Evolutionary conservation across 2,797 vertebrate genomes (phyloP).

Genomic region (Pseudochaenichthys georgianus): DNA sequence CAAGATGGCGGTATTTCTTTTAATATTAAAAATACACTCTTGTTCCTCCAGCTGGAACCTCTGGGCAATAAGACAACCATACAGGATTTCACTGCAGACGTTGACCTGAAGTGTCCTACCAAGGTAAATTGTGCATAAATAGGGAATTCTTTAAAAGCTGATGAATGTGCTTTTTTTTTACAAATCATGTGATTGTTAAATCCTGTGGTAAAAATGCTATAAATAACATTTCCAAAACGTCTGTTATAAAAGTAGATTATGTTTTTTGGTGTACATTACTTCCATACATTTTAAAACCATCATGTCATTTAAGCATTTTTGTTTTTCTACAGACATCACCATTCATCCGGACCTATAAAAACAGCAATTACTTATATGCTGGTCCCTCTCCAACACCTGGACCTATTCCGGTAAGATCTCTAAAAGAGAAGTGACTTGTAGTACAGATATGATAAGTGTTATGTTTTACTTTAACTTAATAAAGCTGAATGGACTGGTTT

Average conservation of each 20-base stretch:
- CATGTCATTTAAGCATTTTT: not conserved
- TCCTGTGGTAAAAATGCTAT: not conserved
- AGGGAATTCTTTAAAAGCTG: not conserved
- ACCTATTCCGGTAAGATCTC: conserved; percentile 82
- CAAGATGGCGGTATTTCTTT: no score
- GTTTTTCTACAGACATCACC: conserved; percentile 77
- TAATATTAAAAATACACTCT: conserved; percentile 2
- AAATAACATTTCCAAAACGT: not conserved
- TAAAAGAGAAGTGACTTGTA: not conserved
- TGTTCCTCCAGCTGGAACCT: conserved; percentile 87
- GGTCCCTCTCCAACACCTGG: conserved; percentile 71
- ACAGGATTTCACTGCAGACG: conserved; percentile 72
- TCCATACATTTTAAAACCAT: not conserved
- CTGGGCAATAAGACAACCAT: conserved; percentile 83
- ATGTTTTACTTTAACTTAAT: not conserved
- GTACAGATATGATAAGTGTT: not conserved
- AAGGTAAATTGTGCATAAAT: conserved; percentile 77
- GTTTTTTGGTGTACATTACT: not conserved
- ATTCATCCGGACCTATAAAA: conserved; percentile 87
- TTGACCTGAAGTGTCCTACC: conserved; percentile 85
- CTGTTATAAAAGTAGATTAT: not conserved
- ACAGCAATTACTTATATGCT: conserved; percentile 86
- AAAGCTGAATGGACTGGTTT: no score
- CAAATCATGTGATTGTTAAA: not conserved
- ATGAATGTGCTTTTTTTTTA: not conserved